Conservation (phyloP, 2,888 invertebrate species). For the Podotricha telesiphe region DNA sequence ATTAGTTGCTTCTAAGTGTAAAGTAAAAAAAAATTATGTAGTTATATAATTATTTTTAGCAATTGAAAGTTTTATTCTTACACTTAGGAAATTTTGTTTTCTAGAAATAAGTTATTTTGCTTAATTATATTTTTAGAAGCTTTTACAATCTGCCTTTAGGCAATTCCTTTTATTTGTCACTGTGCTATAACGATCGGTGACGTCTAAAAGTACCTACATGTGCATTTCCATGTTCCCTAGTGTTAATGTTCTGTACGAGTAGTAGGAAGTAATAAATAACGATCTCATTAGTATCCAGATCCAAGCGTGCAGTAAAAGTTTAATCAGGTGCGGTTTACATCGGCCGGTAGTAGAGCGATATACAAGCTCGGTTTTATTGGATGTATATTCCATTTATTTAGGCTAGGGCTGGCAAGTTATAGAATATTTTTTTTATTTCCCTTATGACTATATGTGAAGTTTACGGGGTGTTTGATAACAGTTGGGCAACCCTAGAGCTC, state of each 20-base stretch:
- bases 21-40: no score
- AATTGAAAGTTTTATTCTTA: no score
- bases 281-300: slow-evolving; percentile 38
- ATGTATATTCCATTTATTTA: slow-evolving; percentile 29
- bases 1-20: no score
- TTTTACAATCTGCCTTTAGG: no score
- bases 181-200: neutral
- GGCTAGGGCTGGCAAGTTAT: slow-evolving; percentile 4
- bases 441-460: neutral
- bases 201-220: slow-evolving; percentile 7
- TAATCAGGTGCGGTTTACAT: slow-evolving; percentile 36
- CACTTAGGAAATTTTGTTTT: no score
- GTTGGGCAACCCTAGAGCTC: neutral
- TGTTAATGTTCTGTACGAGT: slow-evolving; percentile 20
- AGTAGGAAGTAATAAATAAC: slow-evolving; percentile 38
- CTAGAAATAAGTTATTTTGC: no score
- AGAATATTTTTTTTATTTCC: neutral
- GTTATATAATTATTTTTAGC: no score
- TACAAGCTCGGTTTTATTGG: slow-evolving; percentile 36
- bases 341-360: slow-evolving; percentile 27
- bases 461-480: neutral
- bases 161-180: neutral
- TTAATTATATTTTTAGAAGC: no score
- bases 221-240: slow-evolving; percentile 14
- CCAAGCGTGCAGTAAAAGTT: slow-evolving; percentile 32